Evolutionary conservation across 2,113 vertebrate species (phyloP), one percentile per base, ranked within the genome.

Genomic region (Poicephalus meyeri): DNA sequence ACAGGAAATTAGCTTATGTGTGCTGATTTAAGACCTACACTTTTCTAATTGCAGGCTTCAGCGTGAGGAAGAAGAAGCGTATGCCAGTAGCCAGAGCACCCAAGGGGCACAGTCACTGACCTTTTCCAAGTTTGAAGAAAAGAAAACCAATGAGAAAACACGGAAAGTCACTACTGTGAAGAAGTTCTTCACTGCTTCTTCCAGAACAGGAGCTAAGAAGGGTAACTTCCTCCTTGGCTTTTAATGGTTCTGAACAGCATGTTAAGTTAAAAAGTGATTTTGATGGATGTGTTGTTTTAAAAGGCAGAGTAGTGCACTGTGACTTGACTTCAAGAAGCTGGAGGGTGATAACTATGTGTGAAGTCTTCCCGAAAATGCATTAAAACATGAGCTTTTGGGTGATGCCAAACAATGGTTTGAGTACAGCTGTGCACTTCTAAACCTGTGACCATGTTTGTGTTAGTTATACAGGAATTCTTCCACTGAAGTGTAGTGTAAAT

Each of bases 111-210:
- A 98, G 21, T 98, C 99, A 6, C 98, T 99, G 46, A 98, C 99
- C 20, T 99, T 99, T 88, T 99, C 99, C 47, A 99, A 99, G 95
- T 99, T 99, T 73, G 99, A 99, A 96, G 99, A 99, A 95, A 99
- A 99, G 98, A 99, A 99, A 96, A 99, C 99, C 89, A 99, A 99
- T 8, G 99, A 99, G 97, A 99, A 99, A 94, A 99, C 99, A 1
- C 98, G 99, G 12, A 99, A 99, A 89, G 99, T 99, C 81, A 99
- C 99, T 23, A 99, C 99, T 0, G 99, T 99, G 33, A 99, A 99
- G 97, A 99, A 99, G 86, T 99, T 99, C 98, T 99, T 99, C 98
- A 99, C 98, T 89, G 98, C 99, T 24, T 99, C 99, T 9, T 99
- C 99, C 37, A 98, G 99, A 80, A 97, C 98, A 17, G 98, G 98